Conservation (phyloP, 2,113 vertebrate genomes). For the Trochalopteron elliotii region DNA sequence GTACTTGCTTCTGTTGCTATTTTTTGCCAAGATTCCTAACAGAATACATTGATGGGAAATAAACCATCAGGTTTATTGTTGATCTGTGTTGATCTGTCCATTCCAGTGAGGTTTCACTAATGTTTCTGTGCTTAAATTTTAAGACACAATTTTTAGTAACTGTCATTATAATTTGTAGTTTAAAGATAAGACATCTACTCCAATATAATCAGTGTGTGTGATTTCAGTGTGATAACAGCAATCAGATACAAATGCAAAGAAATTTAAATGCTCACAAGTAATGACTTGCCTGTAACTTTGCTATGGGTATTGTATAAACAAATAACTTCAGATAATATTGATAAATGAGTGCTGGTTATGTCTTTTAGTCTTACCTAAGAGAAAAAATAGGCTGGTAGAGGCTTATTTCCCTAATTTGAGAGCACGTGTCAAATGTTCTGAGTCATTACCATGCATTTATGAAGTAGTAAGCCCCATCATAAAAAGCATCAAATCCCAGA, state of each 20-base stretch:
- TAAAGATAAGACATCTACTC: neutral
- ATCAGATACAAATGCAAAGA: neutral
- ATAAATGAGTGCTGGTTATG: neutral
- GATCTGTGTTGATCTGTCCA: neutral
- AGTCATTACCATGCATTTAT: neutral
- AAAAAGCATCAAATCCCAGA: neutral
- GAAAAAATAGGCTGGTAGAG: neutral
- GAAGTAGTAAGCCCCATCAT: neutral
- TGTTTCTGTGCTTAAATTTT: neutral
- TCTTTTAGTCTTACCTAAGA: neutral
- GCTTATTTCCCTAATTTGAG: neutral
- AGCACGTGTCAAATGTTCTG: neutral
- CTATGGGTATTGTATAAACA: neutral
- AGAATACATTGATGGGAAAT: neutral
- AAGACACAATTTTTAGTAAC: neutral
- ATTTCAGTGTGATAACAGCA: neutral
- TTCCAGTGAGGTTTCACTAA: neutral
- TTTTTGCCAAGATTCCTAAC: neutral
- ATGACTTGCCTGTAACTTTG: neutral
- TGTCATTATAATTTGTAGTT: neutral
- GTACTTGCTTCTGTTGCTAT: accelerated
- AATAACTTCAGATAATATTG: neutral
- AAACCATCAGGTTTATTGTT: neutral
- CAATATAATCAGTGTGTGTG: neutral
- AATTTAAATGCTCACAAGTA: neutral